A percentile compares a stretch with the other conserved stretches of the same genome.
These are phyloP conservation scores for Eretmocerus hayati DNA, from an alignment of 2,888 invertebrate species.

Conservation along the genomic window DNA sequence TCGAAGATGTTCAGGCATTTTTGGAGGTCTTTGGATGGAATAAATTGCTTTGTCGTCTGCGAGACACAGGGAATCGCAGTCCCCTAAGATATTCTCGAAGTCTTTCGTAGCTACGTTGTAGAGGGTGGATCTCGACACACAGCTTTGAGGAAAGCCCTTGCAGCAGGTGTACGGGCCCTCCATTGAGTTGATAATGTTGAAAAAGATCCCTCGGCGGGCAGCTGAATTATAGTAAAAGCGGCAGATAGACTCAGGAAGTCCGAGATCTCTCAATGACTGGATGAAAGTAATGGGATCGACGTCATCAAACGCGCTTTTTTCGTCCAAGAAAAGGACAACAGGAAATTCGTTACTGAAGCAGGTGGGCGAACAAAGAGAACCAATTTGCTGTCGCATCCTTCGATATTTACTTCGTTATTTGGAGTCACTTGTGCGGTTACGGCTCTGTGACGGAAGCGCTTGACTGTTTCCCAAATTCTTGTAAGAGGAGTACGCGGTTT, in stretches of 20 bases:
- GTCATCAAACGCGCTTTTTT: background rate
- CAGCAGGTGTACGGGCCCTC: background rate
- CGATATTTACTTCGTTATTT: background rate
- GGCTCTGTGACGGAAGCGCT: background rate
- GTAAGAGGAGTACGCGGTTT: background rate
- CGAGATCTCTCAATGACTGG: background rate
- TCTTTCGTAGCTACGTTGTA: background rate
- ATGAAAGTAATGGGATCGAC: background rate
- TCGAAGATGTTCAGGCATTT: background rate
- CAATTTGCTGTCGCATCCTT: background rate
- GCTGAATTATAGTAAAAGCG: background rate
- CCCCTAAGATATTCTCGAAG: background rate
- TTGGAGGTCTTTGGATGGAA: background rate
- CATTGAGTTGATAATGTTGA: background rate
- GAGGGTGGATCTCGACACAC: background rate
- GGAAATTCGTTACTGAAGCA: background rate
- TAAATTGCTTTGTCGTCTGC: background rate
- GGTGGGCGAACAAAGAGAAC: background rate
- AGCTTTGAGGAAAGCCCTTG: background rate
- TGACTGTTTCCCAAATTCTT: background rate
- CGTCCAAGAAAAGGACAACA: background rate
- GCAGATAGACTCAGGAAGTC: background rate
- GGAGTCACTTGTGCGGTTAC: background rate
- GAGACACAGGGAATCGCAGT: background rate
- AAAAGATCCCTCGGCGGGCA: background rate